Conservation (phyloP, 2,113 vertebrate species). For the Riparia riparia region DNA sequence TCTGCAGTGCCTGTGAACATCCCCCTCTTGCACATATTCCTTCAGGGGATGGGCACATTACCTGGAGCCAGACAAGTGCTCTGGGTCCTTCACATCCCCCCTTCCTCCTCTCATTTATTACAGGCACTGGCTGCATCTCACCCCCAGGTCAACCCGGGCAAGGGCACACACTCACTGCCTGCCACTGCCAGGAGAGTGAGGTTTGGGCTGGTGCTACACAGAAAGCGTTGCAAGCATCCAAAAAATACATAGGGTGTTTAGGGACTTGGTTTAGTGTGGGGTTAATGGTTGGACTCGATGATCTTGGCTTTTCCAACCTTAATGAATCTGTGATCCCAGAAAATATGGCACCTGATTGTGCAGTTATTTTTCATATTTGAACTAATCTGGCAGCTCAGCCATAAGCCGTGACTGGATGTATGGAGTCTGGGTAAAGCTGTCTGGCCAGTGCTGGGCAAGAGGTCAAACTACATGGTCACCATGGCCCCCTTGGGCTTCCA, state of each 20-base stretch:
- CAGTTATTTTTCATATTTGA: background rate
- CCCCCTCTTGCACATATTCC: accelerated
- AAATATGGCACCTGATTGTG: background rate
- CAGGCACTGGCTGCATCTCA: background rate
- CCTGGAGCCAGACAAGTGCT: background rate
- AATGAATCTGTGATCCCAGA: background rate
- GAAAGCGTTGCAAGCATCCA: background rate
- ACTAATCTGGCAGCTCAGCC: background rate
- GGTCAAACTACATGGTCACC: background rate
- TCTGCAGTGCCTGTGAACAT: background rate
- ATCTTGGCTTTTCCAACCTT: background rate
- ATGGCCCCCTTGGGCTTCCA: background rate
- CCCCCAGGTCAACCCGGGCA: background rate
- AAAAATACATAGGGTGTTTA: background rate
- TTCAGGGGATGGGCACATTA: background rate
- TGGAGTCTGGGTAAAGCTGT: background rate
- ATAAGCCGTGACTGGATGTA: background rate
- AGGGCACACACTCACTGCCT: accelerated
- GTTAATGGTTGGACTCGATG: background rate
- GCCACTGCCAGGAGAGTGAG: background rate
- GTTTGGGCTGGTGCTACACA: background rate
- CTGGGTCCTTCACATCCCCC: background rate
- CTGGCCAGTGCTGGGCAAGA: background rate
- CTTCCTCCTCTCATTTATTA: background rate
- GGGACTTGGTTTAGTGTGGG: background rate